phyloP scores from a whole-genome alignment of 2,797 vertebrate species.

The Cossypha polioptera region DNA sequence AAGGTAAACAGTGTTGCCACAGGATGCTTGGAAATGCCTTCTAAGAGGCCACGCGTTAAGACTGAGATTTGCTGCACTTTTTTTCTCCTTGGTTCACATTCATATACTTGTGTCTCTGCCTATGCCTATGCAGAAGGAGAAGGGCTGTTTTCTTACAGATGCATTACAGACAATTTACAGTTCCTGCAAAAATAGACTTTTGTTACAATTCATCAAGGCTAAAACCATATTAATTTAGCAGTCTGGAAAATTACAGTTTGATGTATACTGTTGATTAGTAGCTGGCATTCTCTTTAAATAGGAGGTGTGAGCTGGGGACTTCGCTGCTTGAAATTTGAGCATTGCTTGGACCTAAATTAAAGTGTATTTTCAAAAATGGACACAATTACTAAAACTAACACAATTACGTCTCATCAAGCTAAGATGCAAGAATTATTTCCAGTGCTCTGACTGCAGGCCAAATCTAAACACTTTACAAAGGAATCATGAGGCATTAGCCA shows the following conservation, averaged over 20 bases:
- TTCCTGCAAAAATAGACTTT: not conserved
- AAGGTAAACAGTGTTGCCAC: not conserved
- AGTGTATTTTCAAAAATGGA: not conserved
- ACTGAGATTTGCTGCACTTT: not conserved
- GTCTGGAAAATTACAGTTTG: slow-evolving; percentile 14
- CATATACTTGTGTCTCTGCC: not conserved
- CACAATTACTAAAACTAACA: not conserved
- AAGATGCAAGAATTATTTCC: not conserved
- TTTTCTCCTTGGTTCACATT: not conserved
- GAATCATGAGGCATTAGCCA: not conserved
- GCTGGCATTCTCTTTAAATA: slow-evolving; percentile 27
- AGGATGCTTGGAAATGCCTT: not conserved
- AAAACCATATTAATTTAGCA: slow-evolving; percentile 17
- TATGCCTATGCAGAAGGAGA: not conserved
- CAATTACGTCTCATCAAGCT: not conserved
- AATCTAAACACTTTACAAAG: not conserved
- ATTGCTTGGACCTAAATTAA: slow-evolving; percentile 24
- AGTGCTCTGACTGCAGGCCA: not conserved
- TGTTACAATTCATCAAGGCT: not conserved
- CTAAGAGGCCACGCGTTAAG: not conserved
- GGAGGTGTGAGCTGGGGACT: not conserved
- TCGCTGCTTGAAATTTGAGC: slow-evolving; percentile 18
- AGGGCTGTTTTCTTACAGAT: not conserved
- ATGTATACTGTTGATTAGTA: slow-evolving; percentile 24
- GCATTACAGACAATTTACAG: not conserved